Conservation (phyloP, 2,797 vertebrate genomes). For the Chelon labrosus region DNA sequence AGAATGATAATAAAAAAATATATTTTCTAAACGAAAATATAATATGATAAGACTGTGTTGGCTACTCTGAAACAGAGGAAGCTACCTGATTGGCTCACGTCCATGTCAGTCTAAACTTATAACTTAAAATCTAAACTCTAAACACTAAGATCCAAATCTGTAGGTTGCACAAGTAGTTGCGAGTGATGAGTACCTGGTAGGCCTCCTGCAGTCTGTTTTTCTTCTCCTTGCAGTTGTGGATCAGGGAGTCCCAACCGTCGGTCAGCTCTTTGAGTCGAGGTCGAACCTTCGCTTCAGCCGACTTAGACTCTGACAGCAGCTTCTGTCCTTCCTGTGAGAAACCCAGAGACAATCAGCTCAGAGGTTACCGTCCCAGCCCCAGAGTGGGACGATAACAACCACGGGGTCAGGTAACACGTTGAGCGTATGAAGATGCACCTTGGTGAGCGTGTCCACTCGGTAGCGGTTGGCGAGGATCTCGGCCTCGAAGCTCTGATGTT, state of each 20-base stretch:
- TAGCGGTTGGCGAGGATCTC: conserved; percentile 87
- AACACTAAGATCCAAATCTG: too few species aligned
- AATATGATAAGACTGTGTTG: too few species aligned
- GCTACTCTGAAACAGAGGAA: too few species aligned
- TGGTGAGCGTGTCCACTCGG: conserved; percentile 79
- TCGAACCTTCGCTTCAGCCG: conserved; percentile 81
- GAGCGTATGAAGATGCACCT: conserved; percentile 66
- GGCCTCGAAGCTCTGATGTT: conserved; percentile 89
- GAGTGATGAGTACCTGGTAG: conserved; percentile 84
- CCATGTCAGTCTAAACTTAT: too few species aligned
- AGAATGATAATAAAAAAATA: too few species aligned
- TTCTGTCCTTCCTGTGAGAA: conserved; percentile 86
- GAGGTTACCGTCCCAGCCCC: neutral
- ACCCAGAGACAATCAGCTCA: neutral
- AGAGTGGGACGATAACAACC: too few species aligned
- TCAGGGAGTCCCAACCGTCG: conserved; percentile 87
- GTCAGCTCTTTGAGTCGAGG: conserved; percentile 85
- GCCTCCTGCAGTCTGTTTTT: conserved; percentile 85
- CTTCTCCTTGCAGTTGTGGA: conserved; percentile 87
- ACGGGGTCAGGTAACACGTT: too few species aligned
- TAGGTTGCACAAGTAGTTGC: too few species aligned
- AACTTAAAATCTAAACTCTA: too few species aligned
- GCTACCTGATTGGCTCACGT: too few species aligned
- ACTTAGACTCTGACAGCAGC: conserved; percentile 79
- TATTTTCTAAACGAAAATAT: too few species aligned